Conservation (phyloP, 2,797 vertebrate genomes). For the Chaetophractus vellerosus region DNA sequence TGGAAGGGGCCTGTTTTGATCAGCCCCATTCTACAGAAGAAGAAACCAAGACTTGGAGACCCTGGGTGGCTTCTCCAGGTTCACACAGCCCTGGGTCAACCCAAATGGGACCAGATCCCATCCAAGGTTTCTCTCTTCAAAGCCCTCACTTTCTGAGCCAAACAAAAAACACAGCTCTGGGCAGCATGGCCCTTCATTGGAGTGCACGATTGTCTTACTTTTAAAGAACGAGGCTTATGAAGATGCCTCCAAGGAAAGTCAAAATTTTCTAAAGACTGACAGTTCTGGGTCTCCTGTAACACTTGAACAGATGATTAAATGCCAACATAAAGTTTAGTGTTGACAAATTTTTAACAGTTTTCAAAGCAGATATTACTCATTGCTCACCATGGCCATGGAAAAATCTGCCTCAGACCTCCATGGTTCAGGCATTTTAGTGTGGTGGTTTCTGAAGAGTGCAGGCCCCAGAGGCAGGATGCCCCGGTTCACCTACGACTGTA, state of each 20-base stretch:
- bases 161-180: background rate
- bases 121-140: rapidly evolving
- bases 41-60: background rate
- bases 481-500: background rate
- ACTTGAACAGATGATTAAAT: background rate
- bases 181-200: background rate
- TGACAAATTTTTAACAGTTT: background rate
- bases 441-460: background rate
- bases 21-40: background rate
- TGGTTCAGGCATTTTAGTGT: background rate
- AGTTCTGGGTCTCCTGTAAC: background rate
- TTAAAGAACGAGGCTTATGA: background rate
- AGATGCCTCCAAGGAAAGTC: background rate
- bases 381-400: background rate
- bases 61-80: background rate
- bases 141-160: background rate
- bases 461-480: background rate
- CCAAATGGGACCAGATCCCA: rapidly evolving
- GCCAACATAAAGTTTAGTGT: background rate
- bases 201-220: background rate
- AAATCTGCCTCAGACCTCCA: background rate
- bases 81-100: background rate
- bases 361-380: background rate
- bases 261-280: background rate
- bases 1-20: background rate